Base-by-base conservation (phyloP, 2,113 vertebrate genomes). In the Oceanites oceanicus region DNA sequence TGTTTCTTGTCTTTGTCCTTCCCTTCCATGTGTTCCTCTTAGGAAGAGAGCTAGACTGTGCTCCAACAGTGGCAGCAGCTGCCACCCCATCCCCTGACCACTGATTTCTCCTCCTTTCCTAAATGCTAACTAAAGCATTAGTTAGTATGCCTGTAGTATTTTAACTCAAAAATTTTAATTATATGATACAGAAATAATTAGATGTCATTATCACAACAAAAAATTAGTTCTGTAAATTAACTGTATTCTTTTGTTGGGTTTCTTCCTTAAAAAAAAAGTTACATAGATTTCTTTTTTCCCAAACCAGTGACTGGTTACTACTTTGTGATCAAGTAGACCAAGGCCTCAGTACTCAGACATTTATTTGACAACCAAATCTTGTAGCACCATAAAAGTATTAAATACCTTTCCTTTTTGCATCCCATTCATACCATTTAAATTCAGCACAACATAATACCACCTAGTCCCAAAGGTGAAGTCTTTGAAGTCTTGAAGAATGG, bases 51-150 rank as follows among this genome's bases (percentile, higher is more conserved):
- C 12, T n/a, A 32, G 44, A 61, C 17, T 45, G 25, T 6, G 9
- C 52, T 84, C n/a, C 53, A 80, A 50, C 21, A 95, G 44, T 53
- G 84, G 26, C 58, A 90, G 16, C 0, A 0, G 5, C 5, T 6
- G 22, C 12, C 3, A 29, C 12, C 3, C 23, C 15, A n/a, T 17
- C 32, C 25, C 22, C 13, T 36, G 7, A 34, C 16, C 4, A 1
- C 44, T 53, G 13, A 47, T 68, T 85, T 68, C 26, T 56, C 11
- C 7, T 30, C 15, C 16, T 76, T 32, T 72, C 58, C 27, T 59
- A n/a, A n/a, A n/a, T n/a, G n/a, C 44, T 11, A 84, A 44, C n/a
- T n/a, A n/a, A 84, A 90, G 30, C 16, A 29, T n/a, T 44, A n/a
- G 16, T 26, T 45, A 67, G 29, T n/a, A 38, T 29, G 18, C 12